Percentiles rank a stretch among this genome's conserved stretches.
phyloP scores from a whole-genome alignment of 92 coral and sea anemone species.

The Desmophyllum pertusum region DNA sequence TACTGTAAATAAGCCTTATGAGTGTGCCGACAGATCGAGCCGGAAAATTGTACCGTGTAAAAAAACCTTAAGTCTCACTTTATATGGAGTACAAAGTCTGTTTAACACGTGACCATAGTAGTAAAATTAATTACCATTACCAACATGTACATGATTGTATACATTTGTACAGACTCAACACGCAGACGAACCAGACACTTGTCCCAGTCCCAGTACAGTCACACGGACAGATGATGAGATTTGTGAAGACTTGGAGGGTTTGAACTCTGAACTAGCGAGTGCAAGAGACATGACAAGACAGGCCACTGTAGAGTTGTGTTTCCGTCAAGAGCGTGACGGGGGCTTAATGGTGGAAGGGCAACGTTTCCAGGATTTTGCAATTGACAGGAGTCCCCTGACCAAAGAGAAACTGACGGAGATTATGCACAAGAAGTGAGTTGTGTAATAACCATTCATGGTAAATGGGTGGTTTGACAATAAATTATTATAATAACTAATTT shows the following conservation, averaged over 20 bases:
- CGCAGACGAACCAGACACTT: neutral
- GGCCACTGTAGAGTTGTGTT: slow-evolving; percentile 55
- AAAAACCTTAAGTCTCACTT: too few species aligned
- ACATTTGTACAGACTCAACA: neutral
- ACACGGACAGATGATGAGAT: slow-evolving; percentile 80
- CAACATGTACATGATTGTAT: neutral
- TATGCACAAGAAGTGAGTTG: slow-evolving; percentile 77
- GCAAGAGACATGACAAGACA: slow-evolving; percentile 59
- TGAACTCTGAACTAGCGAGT: slow-evolving; percentile 65
- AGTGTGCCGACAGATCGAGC: too few species aligned
- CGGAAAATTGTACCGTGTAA: too few species aligned
- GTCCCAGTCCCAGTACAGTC: neutral
- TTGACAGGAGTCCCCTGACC: slow-evolving; percentile 76
- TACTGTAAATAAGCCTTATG: too few species aligned
- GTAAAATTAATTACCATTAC: too few species aligned
- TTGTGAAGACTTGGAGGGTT: slow-evolving; percentile 66
- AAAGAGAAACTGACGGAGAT: slow-evolving; percentile 71
- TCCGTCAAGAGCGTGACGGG: slow-evolving; percentile 59
- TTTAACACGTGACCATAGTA: too few species aligned
- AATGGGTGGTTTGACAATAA: neutral
- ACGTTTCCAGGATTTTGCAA: slow-evolving; percentile 61
- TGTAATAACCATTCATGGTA: neutral
- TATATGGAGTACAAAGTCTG: too few species aligned
- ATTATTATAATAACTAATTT: neutral
- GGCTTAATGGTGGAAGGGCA: slow-evolving; percentile 90